Evolutionary conservation across 2,113 vertebrate species (phyloP).

Genomic region (Notothenia rossii): DNA sequence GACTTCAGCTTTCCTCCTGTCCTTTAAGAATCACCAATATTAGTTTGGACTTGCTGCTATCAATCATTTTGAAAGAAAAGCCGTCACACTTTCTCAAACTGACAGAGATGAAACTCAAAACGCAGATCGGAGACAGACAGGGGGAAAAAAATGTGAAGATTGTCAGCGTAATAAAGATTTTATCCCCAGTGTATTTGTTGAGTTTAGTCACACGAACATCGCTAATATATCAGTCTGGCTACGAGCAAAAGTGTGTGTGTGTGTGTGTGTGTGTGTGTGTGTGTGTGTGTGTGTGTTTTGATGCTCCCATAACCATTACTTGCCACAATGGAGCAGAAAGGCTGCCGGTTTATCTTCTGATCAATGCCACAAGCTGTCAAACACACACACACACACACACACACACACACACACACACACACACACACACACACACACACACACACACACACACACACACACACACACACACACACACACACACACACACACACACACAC

Average conservation of each 20-base stretch:
- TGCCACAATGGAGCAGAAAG: slow-evolving; percentile 92
- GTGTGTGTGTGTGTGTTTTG: slow-evolving; percentile 75
- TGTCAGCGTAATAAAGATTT: slow-evolving; percentile 34
- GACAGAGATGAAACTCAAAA: slow-evolving; percentile 11
- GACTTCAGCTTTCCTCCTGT: not conserved
- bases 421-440: too few species aligned
- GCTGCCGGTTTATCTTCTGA: slow-evolving; percentile 92
- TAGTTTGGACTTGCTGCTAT: slow-evolving; percentile 24
- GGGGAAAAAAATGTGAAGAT: not conserved
- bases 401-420: too few species aligned
- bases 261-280: too few species aligned
- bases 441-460: too few species aligned
- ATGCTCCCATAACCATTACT: slow-evolving; percentile 93
- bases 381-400: slow-evolving; percentile 46
- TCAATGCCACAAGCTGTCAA: slow-evolving; percentile 90
- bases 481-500: too few species aligned
- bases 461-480: too few species aligned
- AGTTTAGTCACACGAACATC: slow-evolving; percentile 29
- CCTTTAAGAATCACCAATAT: not conserved
- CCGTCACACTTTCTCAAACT: not conserved
- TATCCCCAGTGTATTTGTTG: slow-evolving; percentile 20
- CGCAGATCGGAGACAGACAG: slow-evolving; percentile 6
- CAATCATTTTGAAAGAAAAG: slow-evolving; percentile 11
- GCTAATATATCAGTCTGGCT: slow-evolving; percentile 9
- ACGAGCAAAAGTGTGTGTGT: not conserved